Evolutionary conservation across 2,888 invertebrate genomes (phyloP).

Genomic region (Drosophila yooni): DNA sequence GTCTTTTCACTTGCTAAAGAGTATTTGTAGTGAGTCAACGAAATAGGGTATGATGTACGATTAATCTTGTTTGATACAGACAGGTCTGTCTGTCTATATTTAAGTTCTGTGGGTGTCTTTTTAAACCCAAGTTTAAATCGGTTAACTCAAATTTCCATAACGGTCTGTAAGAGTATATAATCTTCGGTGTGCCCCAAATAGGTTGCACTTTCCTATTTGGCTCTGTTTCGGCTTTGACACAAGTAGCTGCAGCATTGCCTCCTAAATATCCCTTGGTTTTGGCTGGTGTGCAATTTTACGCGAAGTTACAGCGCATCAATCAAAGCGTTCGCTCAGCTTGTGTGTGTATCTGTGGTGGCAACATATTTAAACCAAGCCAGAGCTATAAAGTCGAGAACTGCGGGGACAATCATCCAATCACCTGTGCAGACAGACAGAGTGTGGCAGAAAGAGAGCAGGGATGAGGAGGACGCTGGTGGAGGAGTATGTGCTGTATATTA

Average conservation of each 20-base stretch:
- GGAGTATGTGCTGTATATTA: not conserved
- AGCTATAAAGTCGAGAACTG: conserved; percentile 11
- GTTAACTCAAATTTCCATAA: not conserved
- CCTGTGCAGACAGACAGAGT: conserved; percentile 6
- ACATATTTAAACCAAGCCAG: conserved; percentile 18
- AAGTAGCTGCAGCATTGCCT: conserved; percentile 40
- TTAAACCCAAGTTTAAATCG: not conserved
- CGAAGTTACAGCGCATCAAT: conserved; percentile 75
- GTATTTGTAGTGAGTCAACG: not conserved
- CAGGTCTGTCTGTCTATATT: not conserved
- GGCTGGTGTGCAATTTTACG: conserved; percentile 74
- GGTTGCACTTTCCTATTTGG: conserved; percentile 2
- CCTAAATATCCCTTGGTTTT: conserved; percentile 25
- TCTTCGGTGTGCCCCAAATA: not conserved
- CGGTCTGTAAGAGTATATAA: not conserved
- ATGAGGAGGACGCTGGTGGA: not conserved
- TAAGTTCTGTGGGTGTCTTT: not conserved
- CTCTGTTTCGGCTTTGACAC: conserved; percentile 51
- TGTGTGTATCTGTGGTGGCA: conserved; percentile 19
- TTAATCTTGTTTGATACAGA: not conserved
- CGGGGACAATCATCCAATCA: conserved; percentile 18
- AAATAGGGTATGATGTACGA: not conserved
- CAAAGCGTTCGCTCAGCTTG: conserved; percentile 51
- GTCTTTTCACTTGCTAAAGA: not conserved
- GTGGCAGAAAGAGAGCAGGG: too few species aligned